Evolutionary conservation across 2,113 vertebrate genomes (phyloP), one percentile per base, ranked within the genome.

Genomic region (Forbesichthys papilliferus): DNA sequence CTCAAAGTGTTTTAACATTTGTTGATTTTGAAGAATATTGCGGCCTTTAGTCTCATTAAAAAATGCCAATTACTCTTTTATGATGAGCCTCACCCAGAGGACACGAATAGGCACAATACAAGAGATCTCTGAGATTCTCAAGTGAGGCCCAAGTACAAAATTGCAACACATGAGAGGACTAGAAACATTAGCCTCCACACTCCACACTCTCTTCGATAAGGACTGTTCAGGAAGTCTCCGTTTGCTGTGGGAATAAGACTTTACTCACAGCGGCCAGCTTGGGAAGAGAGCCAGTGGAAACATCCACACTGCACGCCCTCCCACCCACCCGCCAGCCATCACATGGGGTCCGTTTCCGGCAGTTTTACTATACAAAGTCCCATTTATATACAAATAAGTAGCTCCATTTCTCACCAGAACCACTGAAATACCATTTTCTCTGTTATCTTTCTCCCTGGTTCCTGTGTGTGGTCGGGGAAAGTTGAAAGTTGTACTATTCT

Each of bases 231-330:
- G 58, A 65, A 73, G 71, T 61, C n/a, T 55, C 55, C 3, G 34
- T 47, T 53, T 0, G 34, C 59, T 79, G 59, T 58, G 69, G 61
- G 61, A 69, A 62, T 48, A 68, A 61, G 72, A 57, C 42, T 77
- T 75, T 78, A 81, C 63, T 68, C 77, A 66, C 20, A 77, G 14
- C 68, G 66, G 74, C 59, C 68, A 64, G 74, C 61, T 78, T 73
- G 64, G 78, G 79, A 80, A 70, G 1, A 60, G 36, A 52, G 63
- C 65, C 80, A 82, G 56, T 42, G 57, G 62, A 81, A 57, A 68
- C 54, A 68, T 20, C 66, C 54, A 67, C n/a, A 58, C 63, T 48
- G 63, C 68, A 69, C 58, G 63, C 66, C 71, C 66, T 51, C 71
- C 69, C 34, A 7, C 52, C 5, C 64, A 59, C 36, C 36, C 36